Evolutionary conservation across 2,888 invertebrate species (phyloP), one percentile per base, ranked within the genome.

Genomic region (Nebria salina): DNA sequence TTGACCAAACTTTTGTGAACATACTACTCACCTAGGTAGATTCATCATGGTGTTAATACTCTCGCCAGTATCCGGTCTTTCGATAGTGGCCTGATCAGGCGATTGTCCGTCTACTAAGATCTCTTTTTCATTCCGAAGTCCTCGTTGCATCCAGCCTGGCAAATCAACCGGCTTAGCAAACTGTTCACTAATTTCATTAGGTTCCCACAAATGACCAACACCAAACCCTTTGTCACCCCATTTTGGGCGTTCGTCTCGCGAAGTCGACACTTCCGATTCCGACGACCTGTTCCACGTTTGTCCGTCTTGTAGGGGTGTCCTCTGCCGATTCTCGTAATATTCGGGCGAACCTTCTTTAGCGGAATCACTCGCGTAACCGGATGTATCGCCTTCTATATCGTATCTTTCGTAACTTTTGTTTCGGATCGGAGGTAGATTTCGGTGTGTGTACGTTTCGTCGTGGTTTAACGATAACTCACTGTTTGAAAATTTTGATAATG

Each of bases 351-450:
- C 91, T 74, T 85, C 84, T 77, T 89, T 90, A 11, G 92, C 89
- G 74, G 94, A 94, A 87, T 96, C 95, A 87, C 96, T 96, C 75
- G 95, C 94, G 88, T 96, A 95, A 65, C 96, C 96, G 43, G 95
- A 95, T 78, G 95, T 95, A 86, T 95, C 95, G 65, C 94, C 94
- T 86, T 94, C 94, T 83, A 86, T 85, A 83, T 89, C 89, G 82
- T 85, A 86, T 70, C 83, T 85, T 15, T 85, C 86, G 77, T 84
- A 82, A 15, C 73, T 73, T 65, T 76, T 72, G 83, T 85, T 86
- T 34, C 87, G 86, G n/a, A 81, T 81, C 42, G 81, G 81, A 42
- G 81, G 81, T n/a, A 81, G 42, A 15, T 75, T 75, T n/a, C 76
- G 70, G 54, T 81, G 26, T 70, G 81, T 76, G 80, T 34, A 81